phyloP scores from a whole-genome alignment of 2,888 invertebrate genomes.

The Callimorpha dominula region DNA sequence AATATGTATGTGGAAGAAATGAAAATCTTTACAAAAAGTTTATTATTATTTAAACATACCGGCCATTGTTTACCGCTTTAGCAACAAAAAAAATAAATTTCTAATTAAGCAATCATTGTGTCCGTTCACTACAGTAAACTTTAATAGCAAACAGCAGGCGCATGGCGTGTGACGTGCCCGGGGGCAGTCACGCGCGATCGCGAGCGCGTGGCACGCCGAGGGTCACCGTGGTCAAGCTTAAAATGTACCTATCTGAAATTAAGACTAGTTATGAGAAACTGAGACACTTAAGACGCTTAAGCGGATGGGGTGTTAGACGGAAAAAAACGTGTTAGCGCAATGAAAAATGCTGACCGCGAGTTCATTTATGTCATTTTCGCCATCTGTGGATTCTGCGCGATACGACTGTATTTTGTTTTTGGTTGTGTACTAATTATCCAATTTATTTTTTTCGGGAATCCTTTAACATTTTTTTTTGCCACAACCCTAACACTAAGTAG shows the following conservation, averaged over 20 bases:
- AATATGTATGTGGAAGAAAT: too few species aligned
- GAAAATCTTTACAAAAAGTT: background rate
- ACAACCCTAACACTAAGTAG: too few species aligned
- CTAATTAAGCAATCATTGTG: constrained; percentile 21
- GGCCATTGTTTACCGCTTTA: background rate
- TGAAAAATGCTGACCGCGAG: too few species aligned
- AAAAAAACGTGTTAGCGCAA: too few species aligned
- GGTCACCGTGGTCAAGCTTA: constrained; percentile 6
- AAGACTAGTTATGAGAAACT: background rate
- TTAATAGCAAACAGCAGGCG: background rate
- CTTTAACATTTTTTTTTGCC: too few species aligned
- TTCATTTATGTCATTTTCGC: too few species aligned
- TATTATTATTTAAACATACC: background rate
- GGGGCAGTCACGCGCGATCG: constrained; percentile 50
- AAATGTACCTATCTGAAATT: background rate
- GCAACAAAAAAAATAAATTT: background rate
- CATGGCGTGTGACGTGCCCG: constrained; percentile 36
- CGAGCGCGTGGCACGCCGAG: constrained; percentile 29
- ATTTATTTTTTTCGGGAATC: too few species aligned
- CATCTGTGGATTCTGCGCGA: too few species aligned
- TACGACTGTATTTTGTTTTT: too few species aligned
- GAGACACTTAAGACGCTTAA: background rate
- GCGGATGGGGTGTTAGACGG: too few species aligned
- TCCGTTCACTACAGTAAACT: constrained; percentile 15
- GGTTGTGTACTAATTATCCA: too few species aligned